A percentile compares a stretch with the other conserved stretches of the same genome.
Conservation (phyloP, 2,888 invertebrate species). For the Serripes groenlandicus region DNA sequence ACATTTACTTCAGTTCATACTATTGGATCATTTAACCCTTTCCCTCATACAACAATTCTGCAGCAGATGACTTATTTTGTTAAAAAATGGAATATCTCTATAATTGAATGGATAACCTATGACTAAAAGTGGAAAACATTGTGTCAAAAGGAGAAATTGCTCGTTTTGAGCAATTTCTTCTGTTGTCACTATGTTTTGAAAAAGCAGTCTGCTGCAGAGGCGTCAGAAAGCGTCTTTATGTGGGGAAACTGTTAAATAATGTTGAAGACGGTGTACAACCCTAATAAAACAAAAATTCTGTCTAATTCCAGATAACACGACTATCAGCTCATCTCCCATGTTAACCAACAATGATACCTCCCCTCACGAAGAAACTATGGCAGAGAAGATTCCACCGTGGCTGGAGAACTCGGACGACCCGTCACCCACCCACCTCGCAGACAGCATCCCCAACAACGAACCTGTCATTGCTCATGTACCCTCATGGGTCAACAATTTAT, state of each 20-base stretch:
- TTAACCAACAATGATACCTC: conserved; percentile 50
- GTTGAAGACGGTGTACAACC: too few species aligned
- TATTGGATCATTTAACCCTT: neutral
- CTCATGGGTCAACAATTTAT: conserved; percentile 97
- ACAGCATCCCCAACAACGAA: conserved; percentile 87
- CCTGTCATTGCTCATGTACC: conserved; percentile 92
- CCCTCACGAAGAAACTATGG: conserved; percentile 41
- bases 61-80: neutral
- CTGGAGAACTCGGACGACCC: conserved; percentile 50
- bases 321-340: conserved; percentile 35
- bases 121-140: neutral
- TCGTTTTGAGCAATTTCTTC: neutral
- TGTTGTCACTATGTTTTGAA: neutral
- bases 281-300: too few species aligned
- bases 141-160: neutral
- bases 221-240: too few species aligned
- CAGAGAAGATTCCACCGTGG: conserved; percentile 56
- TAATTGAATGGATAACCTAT: neutral
- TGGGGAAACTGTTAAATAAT: too few species aligned
- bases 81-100: neutral
- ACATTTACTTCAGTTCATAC: too few species aligned
- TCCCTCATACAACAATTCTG: neutral
- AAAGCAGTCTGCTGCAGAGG: neutral
- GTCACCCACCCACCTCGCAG: conserved; percentile 87
- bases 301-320: conserved; percentile 44